These are phyloP conservation scores for Lepetodrilus schrolli DNA, from an alignment of 2,888 invertebrate genomes.

Conservation along the genomic window DNA sequence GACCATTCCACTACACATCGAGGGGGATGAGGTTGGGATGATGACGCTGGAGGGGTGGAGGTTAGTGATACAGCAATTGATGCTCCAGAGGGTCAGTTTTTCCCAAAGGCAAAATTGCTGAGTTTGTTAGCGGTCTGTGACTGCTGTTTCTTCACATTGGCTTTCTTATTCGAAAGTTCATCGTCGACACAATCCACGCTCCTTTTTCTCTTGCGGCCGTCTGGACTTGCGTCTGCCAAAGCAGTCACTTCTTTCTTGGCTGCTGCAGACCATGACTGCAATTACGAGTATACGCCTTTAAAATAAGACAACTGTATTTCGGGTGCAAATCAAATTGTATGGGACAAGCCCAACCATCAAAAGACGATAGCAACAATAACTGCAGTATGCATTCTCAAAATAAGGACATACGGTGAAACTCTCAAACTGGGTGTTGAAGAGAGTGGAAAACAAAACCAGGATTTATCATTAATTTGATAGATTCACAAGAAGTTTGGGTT, in stretches of 20 bases:
- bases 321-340: background rate
- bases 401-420: too few species aligned
- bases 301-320: conserved; percentile 15
- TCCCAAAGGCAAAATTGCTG: conserved; percentile 58
- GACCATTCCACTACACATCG: too few species aligned
- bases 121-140: conserved; percentile 60
- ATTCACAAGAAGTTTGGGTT: too few species aligned
- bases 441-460: too few species aligned
- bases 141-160: conserved; percentile 38
- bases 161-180: conserved; percentile 29
- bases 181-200: background rate
- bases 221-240: conserved; percentile 43
- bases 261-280: conserved; percentile 38
- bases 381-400: too few species aligned
- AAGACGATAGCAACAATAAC: background rate
- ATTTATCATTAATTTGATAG: too few species aligned
- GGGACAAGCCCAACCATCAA: background rate
- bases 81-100: too few species aligned
- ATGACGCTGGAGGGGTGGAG: too few species aligned
- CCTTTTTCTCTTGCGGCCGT: conserved; percentile 10
- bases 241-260: too few species aligned
- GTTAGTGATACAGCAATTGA: too few species aligned
- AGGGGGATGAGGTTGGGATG: too few species aligned
- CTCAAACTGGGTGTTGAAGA: too few species aligned
- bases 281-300: conserved; percentile 61